Conservation (phyloP, 2,113 vertebrate genomes). For the Protomyctophum bolini region DNA sequence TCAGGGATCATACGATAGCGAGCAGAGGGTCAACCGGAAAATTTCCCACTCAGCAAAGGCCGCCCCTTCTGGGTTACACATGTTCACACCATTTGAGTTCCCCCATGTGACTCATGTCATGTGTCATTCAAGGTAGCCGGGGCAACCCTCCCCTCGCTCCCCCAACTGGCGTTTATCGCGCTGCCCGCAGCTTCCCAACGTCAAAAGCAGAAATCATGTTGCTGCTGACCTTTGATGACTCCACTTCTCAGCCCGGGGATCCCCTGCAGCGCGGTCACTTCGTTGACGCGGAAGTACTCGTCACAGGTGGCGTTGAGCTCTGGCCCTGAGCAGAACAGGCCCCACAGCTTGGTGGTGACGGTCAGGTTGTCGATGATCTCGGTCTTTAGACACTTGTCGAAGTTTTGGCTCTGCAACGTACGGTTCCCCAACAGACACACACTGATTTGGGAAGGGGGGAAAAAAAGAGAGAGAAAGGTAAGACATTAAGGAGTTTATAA, state of each 20-base stretch:
- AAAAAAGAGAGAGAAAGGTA: slow-evolving; percentile 1
- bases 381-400: slow-evolving; percentile 86
- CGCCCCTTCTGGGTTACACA: too few relatives aligned
- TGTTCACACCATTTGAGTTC: too few relatives aligned
- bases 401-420: slow-evolving; percentile 81
- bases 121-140: too few relatives aligned
- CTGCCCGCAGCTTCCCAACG: too few relatives aligned
- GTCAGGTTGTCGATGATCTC: slow-evolving; percentile 75
- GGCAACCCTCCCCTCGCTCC: too few relatives aligned
- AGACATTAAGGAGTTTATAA: not conserved
- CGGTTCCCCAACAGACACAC: slow-evolving; percentile 94
- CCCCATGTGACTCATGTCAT: too few relatives aligned
- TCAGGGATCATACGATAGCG: too few relatives aligned
- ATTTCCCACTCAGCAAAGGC: too few relatives aligned
- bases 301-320: slow-evolving; percentile 81
- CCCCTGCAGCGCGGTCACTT: slow-evolving; percentile 86
- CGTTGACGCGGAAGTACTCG: slow-evolving; percentile 87
- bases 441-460: slow-evolving; percentile 62
- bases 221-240: slow-evolving; percentile 80
- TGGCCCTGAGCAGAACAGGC: slow-evolving; percentile 83
- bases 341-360: slow-evolving; percentile 82
- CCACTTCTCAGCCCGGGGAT: slow-evolving; percentile 91
- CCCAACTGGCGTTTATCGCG: too few relatives aligned
- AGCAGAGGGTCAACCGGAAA: too few relatives aligned
- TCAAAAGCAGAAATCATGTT: too few relatives aligned